phyloP scores from a whole-genome alignment of 1,140 invertebrate genomes.

The Drosophila nebulosa region DNA sequence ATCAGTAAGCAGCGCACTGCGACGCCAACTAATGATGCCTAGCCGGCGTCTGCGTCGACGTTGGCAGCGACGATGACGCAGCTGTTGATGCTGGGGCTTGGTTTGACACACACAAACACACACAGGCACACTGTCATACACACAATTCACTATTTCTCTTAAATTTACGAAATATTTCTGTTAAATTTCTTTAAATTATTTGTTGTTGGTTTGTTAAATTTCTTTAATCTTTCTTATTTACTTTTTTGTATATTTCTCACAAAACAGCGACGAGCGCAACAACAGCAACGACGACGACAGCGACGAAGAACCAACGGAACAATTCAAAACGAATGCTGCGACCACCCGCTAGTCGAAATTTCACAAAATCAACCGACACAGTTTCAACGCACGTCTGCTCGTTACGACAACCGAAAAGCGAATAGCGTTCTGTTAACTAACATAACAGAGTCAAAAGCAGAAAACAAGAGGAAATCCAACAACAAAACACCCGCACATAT shows the following conservation, averaged over 20 bases:
- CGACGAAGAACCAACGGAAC: slow-evolving; percentile 35
- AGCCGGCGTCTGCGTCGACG: slow-evolving; percentile 54
- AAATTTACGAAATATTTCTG: slow-evolving; percentile 1
- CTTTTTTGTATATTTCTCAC: slow-evolving; percentile 3
- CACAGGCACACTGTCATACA: slow-evolving; percentile 7
- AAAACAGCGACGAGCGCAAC: slow-evolving; percentile 15
- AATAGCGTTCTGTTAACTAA: slow-evolving; percentile 18
- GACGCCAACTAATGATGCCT: slow-evolving; percentile 57
- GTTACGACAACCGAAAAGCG: slow-evolving; percentile 42
- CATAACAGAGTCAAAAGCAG: slow-evolving; percentile 1
- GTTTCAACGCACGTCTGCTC: slow-evolving; percentile 38
- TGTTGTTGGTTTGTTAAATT: slow-evolving; percentile 24
- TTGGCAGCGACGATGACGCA: slow-evolving; percentile 24
- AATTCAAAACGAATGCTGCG: slow-evolving; percentile 24
- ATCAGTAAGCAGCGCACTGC: slow-evolving; percentile 32
- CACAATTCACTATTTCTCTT: slow-evolving; percentile 11
- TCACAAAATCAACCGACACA: slow-evolving; percentile 23
- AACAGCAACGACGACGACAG: slow-evolving; percentile 26
- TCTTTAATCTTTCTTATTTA: slow-evolving; percentile 21
- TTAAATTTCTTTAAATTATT: slow-evolving; percentile 1
- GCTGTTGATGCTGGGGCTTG: slow-evolving; percentile 35
- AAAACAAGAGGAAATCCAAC: too few species aligned
- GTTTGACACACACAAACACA: slow-evolving; percentile 26
- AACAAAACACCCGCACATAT: background rate
- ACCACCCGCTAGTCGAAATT: slow-evolving; percentile 7